Evolutionary conservation across 2,888 invertebrate species (phyloP), one percentile per base, ranked within the genome.

Genomic region (Camponotus fellah): DNA sequence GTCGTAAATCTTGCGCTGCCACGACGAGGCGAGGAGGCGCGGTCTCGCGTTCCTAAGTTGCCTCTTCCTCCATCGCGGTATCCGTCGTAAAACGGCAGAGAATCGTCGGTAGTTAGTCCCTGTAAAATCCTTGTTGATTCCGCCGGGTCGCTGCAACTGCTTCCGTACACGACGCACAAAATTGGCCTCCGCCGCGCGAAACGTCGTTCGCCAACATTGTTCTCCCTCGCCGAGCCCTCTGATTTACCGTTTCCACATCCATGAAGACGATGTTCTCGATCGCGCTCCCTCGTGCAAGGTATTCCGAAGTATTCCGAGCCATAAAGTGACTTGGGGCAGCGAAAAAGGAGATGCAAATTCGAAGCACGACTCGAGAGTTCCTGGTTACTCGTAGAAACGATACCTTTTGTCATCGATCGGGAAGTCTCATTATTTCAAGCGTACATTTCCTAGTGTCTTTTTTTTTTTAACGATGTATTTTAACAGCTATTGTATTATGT

Each of bases 201-300:
- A 89, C 71, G 53, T 82, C 56, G 32, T 56, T 66, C 66, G 10
- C 43, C 46, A 32, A 37, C 26, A 5, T 49, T 17, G 62, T 86
- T 87, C 80, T 49, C 53, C 62, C 49, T 69, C 83, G 81, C 65
- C 87, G 71, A 80, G 84, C 68, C n/a, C n/a, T 85, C 85, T 87
- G 89, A 89, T 89, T 90, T 88, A 89, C 90, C 90, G 90, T 88
- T 89, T 89, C 82, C 88, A 86, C 76, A 68, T 80, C 21, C 76
- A 58, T 62, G 40, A 62, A 32, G 66, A 60, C 56, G 62, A n/a
- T 40, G 60, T 34, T 62, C 68, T 17, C 69, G n/a, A 49, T n/a
- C 14, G 53, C 17, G 64, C 40, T 58, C 53, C 40, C 69, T 64
- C 49, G 43, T 43, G 6, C 72, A 62, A 76, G 72, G 71, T 21